Evolutionary conservation across 64 coral and sea anemone genomes (phyloP), one percentile per base, ranked within the genome.

Genomic region (Stylophora pistillata): DNA sequence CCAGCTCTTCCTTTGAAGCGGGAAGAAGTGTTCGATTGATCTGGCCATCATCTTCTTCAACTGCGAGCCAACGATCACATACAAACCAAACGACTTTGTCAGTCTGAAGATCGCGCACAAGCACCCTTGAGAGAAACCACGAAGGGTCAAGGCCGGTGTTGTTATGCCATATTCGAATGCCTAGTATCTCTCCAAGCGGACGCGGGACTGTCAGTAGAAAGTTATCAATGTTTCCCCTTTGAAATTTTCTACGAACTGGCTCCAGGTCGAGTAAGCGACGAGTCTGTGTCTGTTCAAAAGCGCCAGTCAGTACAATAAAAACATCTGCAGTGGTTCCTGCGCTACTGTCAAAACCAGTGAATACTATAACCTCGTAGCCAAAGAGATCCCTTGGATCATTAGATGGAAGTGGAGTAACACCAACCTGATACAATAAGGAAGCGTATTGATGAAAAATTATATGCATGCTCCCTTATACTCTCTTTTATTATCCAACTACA

Each of bases 351-450:
- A 74, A 89, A 11, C 94, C 94, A 7, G 94, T 96, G 60, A 86
- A 93, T 0, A 96, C 70, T 13, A 32, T 78, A 16, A 96, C 74
- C 56, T 96, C 94, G 31, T 96, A 96, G 1, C 87, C 81, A 52
- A 76, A 96, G 11, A 80, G 78, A 41, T 96, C 94, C 17, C 94
- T 87, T 57, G 94, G 91, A 76, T 96, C 91, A 79, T 96, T 96
- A 17, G 86, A 86, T 1, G 91, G 78, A 53, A 96, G 80, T 20
- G 94, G 94, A 72, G 86, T 96, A 10, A 93, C 69, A 5, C 86
- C 94, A 68, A 86, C 72, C 94, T 96, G 27, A 59, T 17, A 15
- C 9, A 26, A 66, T 25, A 66, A 0, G 25, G 26, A 60, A 68
- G 5, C n/a, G n/a, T 25, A 10, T 1, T 68, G n/a, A 68, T 25